Evolutionary conservation across 1,140 invertebrate genomes (phyloP).

Genomic region (Metaphire vulgaris): DNA sequence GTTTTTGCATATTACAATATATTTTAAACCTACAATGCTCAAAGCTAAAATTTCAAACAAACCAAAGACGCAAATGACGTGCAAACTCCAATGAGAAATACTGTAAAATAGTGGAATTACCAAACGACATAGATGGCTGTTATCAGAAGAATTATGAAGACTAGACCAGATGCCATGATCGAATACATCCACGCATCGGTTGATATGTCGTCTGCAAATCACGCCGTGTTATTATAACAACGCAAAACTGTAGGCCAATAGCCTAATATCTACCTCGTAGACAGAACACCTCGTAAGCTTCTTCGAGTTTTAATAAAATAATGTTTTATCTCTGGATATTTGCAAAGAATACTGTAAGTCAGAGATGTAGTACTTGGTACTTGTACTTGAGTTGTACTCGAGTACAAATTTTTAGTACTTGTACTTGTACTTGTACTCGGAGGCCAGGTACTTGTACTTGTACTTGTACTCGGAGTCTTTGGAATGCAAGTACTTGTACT

Average conservation of each 20-base stretch:
- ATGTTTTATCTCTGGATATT: background rate
- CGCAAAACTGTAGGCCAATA: background rate
- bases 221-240: too few species aligned
- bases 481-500: too few species aligned
- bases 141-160: background rate
- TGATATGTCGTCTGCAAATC: background rate
- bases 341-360: background rate
- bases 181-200: background rate
- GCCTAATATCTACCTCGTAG: too few species aligned
- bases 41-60: background rate
- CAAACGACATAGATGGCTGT: background rate
- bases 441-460: too few species aligned
- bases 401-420: too few species aligned
- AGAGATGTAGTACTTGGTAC: background rate
- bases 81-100: background rate
- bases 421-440: too few species aligned
- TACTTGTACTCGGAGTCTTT: too few species aligned
- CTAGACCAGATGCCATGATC: background rate
- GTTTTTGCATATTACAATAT: background rate
- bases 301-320: background rate
- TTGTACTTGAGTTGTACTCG: too few species aligned
- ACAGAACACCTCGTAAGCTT: too few species aligned
- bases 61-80: background rate
- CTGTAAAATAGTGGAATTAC: background rate
- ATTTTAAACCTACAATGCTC: background rate